A percentile compares a stretch with the other conserved stretches of the same genome.
These are phyloP conservation scores for Bucorvus abyssinicus DNA, from an alignment of 2,797 vertebrate species.

Conservation along the genomic window DNA sequence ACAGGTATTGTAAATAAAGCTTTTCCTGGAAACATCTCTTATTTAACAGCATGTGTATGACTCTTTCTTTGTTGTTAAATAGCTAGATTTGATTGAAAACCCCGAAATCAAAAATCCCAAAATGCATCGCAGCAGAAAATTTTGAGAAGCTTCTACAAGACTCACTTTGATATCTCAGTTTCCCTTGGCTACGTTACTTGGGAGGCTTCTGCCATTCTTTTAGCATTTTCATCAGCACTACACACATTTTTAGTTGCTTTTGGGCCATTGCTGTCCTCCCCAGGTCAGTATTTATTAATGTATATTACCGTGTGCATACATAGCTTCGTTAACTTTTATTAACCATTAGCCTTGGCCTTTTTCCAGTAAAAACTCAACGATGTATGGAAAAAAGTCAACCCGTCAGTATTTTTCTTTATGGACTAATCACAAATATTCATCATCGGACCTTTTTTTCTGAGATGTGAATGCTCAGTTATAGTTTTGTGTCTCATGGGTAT, in stretches of 20 bases:
- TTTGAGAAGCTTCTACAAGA: background rate
- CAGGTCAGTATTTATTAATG: background rate
- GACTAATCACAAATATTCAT: background rate
- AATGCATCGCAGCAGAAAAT: background rate
- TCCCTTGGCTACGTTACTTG: background rate
- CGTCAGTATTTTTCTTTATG: background rate
- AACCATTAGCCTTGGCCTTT: background rate
- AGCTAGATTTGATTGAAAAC: background rate
- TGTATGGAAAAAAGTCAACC: background rate
- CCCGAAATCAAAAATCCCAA: background rate
- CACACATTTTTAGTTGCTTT: background rate
- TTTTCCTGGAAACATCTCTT: background rate
- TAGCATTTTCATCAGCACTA: background rate
- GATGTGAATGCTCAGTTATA: background rate
- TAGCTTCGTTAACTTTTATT: background rate
- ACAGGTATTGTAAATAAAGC: slow-evolving; percentile 4
- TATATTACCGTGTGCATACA: background rate
- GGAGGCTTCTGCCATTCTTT: background rate
- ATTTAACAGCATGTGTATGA: background rate
- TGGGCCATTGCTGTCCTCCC: background rate
- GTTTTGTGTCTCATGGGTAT: background rate
- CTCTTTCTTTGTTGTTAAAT: background rate
- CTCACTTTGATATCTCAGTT: background rate
- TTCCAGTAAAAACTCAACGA: background rate
- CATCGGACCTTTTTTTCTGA: background rate